phyloP scores from a whole-genome alignment of 2,797 vertebrate genomes.

The Rhynchotus rufescens region DNA sequence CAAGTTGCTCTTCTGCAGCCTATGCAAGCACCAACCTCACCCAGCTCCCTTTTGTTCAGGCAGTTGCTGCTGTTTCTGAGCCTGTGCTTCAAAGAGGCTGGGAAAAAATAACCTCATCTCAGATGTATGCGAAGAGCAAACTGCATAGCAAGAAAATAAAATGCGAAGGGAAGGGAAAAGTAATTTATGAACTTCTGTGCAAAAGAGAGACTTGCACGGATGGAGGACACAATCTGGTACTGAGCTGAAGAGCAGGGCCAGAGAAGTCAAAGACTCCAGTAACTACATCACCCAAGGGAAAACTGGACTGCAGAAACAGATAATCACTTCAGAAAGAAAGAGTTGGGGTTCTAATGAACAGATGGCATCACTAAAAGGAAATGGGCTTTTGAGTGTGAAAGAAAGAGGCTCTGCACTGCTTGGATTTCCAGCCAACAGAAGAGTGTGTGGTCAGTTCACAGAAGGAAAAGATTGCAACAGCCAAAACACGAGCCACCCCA shows the following conservation, averaged over 20 bases:
- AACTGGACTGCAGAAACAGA: background rate
- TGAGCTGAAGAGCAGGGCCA: background rate
- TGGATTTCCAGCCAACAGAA: background rate
- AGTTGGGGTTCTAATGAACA: background rate
- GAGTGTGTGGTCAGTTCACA: background rate
- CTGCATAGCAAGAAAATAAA: conserved; percentile 11
- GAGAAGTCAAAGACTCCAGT: background rate
- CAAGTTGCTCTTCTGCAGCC: background rate
- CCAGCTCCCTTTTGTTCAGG: background rate
- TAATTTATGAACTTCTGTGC: conserved; percentile 21
- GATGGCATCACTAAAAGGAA: background rate
- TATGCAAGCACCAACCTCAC: background rate
- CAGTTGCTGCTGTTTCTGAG: conserved; percentile 16
- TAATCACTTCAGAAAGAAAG: background rate
- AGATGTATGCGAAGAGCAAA: background rate
- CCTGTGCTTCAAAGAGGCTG: conserved; percentile 25
- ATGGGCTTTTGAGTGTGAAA: background rate
- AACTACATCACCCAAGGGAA: background rate
- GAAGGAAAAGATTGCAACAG: background rate
- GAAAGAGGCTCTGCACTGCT: background rate
- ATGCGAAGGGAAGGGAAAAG: background rate
- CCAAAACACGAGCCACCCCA: background rate
- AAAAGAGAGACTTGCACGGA: background rate
- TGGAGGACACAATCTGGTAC: background rate
- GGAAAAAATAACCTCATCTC: conserved; percentile 39